Base-by-base conservation (phyloP, 53 echinoderm and acorn worm species). In the Zoroaster sp. region DNA sequence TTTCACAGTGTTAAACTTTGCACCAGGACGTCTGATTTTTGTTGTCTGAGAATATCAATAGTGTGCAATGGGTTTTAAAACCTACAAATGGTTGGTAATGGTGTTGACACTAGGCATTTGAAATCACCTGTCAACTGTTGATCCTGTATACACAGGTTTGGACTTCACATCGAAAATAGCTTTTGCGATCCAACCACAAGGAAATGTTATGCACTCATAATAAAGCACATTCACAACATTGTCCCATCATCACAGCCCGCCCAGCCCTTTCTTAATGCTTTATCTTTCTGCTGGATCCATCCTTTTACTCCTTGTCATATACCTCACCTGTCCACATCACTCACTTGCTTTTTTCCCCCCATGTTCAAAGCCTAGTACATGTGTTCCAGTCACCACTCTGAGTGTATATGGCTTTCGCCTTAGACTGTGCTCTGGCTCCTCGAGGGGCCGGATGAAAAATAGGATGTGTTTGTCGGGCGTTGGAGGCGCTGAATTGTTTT, bases 271-370 rank as follows among this genome's bases (percentile, higher is more conserved):
- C 23, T 75, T 15, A 15, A 35, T 9, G 34, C 70, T 36, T 14
- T 47, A 32, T 69, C 69, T 20, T 28, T 38, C 66, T 18, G 17
- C 66, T 44, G 20, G 30, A 47, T 76, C 77, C 77, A 23, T 49
- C 28, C 39, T 20, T 43, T 38, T 63, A 17, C 38, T 65, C 80
- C 80, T 35, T 83, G 83, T 83, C 83, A 83, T 43, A 83, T 42
- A 83, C 83, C 46, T 30, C 83, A 83, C 83, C 83, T 83, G 83
- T 43, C 45, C 68, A 41, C 69, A 83, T 83, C 67, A 83, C 69
- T 83, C 83, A 83, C 25, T n/a, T 30, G 31, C 44, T 35, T 32
- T 40, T 68, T 42, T 23, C 55, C 23, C 21, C 8, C 7, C 9
- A 23, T 55, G 42, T 25, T 33, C 68, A 32, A 23, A 67, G 67